Evolutionary conservation across 2,888 invertebrate genomes (phyloP).

Genomic region (Oeneis ivallda): DNA sequence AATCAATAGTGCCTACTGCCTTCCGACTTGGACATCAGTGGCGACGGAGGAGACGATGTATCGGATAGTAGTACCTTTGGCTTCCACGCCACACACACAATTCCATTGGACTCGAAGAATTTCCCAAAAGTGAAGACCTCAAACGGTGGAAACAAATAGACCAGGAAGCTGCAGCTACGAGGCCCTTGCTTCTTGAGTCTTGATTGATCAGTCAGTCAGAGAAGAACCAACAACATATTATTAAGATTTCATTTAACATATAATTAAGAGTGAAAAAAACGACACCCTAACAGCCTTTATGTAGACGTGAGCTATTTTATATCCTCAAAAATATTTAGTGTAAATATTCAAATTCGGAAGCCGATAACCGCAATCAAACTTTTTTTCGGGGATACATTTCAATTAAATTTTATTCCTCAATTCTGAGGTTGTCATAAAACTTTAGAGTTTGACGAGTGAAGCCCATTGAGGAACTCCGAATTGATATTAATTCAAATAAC

Average conservation of each 20-base stretch:
- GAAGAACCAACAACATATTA: background rate
- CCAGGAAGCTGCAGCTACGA: too few relatives aligned
- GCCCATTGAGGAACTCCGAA: conserved; percentile 81
- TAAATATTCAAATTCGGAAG: conserved; percentile 82
- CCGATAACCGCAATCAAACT: conserved; percentile 79
- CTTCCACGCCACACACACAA: too few relatives aligned
- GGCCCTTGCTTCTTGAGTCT: too few relatives aligned
- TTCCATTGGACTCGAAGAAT: too few relatives aligned
- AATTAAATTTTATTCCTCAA: conserved; percentile 81
- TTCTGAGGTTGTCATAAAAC: conserved; percentile 79
- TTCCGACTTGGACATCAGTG: too few relatives aligned
- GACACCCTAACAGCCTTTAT: conserved; percentile 29
- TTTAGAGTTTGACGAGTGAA: conserved; percentile 81
- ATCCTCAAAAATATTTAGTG: conserved; percentile 61
- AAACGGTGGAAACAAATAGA: too few relatives aligned
- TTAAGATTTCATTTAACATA: background rate
- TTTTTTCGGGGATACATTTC: conserved; percentile 76
- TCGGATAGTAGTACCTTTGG: too few relatives aligned
- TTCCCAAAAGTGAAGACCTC: too few relatives aligned
- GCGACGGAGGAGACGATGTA: too few relatives aligned
- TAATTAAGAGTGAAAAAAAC: background rate
- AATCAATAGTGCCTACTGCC: too few relatives aligned
- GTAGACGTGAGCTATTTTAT: conserved; percentile 41
- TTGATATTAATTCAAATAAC: conserved; percentile 82
- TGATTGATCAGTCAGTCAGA: too few relatives aligned